Conservation (phyloP, 2,113 vertebrate genomes). For the Bucco capensis region DNA sequence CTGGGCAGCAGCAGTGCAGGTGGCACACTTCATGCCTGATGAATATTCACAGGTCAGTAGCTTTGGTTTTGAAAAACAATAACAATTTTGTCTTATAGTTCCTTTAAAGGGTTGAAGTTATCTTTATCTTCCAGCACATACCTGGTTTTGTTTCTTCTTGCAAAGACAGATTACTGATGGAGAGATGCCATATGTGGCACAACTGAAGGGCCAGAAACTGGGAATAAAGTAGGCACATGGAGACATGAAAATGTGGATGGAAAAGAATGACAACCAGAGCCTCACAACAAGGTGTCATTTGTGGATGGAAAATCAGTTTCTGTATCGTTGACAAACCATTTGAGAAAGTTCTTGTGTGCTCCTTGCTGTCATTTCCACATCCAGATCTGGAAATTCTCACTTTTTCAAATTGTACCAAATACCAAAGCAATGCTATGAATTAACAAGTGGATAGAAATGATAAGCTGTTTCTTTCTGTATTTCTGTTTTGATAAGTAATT, state of each 20-base stretch:
- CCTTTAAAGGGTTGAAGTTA: not conserved
- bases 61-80: not conserved
- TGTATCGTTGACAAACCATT: not conserved
- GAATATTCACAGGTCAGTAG: not conserved
- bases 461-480: not conserved
- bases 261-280: not conserved
- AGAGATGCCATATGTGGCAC: not conserved
- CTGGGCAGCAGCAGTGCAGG: not conserved
- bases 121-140: not conserved
- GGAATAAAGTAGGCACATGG: not conserved
- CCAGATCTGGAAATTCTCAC: not conserved
- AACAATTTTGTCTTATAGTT: not conserved
- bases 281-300: not conserved
- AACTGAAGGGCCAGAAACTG: not conserved
- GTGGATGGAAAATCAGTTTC: not conserved
- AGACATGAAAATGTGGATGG: not conserved
- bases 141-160: not conserved
- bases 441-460: not conserved
- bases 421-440: not conserved
- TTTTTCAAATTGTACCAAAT: not conserved
- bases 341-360: not conserved
- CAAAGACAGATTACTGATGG: not conserved
- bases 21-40: not conserved
- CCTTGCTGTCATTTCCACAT: not conserved
- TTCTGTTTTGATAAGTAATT: not conserved